phyloP scores from a whole-genome alignment of 2,113 vertebrate genomes.

The Serinus canaria region DNA sequence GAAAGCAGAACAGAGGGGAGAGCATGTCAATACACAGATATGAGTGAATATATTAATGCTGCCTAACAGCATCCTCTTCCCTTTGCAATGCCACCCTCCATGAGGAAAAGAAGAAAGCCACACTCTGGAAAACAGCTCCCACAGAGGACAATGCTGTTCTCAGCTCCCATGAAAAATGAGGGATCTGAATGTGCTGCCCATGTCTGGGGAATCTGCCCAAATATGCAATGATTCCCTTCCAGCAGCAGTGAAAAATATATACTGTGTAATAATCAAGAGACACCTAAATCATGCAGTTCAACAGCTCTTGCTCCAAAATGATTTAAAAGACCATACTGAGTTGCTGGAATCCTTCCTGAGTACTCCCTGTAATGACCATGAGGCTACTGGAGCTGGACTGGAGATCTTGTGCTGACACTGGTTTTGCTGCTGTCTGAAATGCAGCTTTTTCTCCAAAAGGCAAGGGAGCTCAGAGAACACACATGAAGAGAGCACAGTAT shows the following conservation, averaged over 20 bases:
- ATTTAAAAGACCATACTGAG: conserved; percentile 9
- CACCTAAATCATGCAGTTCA: conserved; percentile 27
- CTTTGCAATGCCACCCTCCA: neutral
- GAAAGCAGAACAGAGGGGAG: neutral
- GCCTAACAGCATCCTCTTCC: neutral
- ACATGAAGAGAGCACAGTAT: rapidly evolving
- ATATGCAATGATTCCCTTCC: neutral
- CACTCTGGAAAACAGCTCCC: neutral
- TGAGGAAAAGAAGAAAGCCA: neutral
- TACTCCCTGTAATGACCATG: neutral
- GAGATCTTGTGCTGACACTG: neutral
- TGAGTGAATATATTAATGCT: neutral
- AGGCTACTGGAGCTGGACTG: neutral
- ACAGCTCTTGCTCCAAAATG: neutral
- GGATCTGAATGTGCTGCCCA: neutral
- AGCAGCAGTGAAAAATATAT: neutral
- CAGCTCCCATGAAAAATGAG: neutral
- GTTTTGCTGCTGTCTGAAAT: neutral
- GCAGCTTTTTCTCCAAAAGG: neutral
- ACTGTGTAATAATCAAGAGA: conserved; percentile 7
- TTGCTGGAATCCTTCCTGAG: neutral
- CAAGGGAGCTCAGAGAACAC: neutral
- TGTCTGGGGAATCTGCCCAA: neutral
- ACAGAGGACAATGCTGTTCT: neutral
- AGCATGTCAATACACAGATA: neutral